These are phyloP conservation scores for Sterrhoptilus dennistouni DNA, from an alignment of 2,113 vertebrate species.

Conservation along the genomic window DNA sequence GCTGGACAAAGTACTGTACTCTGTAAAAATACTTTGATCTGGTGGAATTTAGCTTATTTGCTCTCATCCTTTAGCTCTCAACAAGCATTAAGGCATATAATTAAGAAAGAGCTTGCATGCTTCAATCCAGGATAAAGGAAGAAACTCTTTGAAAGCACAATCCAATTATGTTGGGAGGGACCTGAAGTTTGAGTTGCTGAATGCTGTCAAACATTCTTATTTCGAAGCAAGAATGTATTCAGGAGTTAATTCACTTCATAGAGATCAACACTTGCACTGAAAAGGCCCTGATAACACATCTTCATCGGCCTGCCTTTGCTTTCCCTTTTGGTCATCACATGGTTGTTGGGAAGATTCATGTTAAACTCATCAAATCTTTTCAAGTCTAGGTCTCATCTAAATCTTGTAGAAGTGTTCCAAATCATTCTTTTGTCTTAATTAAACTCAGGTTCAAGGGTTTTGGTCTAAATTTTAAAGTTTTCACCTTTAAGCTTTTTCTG, in stretches of 20 bases:
- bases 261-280: background rate
- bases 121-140: background rate
- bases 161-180: background rate
- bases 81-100: background rate
- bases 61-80: background rate
- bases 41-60: background rate
- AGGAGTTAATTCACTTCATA: background rate
- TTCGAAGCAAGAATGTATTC: background rate
- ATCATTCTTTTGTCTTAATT: background rate
- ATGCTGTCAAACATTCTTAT: background rate
- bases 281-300: background rate
- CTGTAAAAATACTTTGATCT: slow-evolving; percentile 8
- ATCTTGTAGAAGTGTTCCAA: background rate
- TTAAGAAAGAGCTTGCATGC: background rate
- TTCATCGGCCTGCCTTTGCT: background rate
- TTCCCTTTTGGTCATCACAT: background rate
- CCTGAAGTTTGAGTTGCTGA: background rate
- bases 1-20: background rate
- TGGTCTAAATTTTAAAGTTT: background rate
- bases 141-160: background rate
- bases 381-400: background rate
- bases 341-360: background rate
- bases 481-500: background rate
- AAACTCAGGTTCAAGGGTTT: background rate
- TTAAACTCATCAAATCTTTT: background rate